phyloP scores from a whole-genome alignment of 2,113 vertebrate genomes.

The Propithecus coquereli region DNA sequence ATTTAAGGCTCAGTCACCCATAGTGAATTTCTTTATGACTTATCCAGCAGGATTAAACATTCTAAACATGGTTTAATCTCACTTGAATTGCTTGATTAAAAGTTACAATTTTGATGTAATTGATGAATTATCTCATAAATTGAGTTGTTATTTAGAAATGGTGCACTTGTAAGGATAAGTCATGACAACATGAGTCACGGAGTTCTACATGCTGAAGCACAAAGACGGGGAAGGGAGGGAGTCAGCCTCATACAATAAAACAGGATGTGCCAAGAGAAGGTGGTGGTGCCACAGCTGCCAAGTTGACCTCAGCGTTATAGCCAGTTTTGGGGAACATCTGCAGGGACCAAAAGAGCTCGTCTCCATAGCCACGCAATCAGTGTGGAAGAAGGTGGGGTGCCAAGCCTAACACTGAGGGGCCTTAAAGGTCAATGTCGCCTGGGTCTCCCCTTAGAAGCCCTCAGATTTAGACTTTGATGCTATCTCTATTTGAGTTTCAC shows the following conservation, averaged over 20 bases:
- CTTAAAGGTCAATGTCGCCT: not conserved
- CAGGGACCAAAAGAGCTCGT: not conserved
- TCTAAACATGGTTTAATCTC: not conserved
- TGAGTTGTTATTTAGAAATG: not conserved
- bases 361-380: not conserved
- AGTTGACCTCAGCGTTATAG: not conserved
- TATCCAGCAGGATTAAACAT: not conserved
- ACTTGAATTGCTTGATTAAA: constrained; percentile 29
- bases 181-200: not conserved
- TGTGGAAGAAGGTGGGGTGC: not conserved
- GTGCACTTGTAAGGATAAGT: not conserved
- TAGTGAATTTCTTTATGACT: constrained; percentile 31
- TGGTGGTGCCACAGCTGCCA: rapidly evolving
- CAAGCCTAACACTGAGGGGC: not conserved
- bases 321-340: not conserved
- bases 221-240: not conserved
- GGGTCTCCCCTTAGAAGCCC: not conserved
- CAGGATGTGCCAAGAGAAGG: not conserved
- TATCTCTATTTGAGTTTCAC: not conserved
- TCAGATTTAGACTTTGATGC: not conserved
- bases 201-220: not conserved
- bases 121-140: constrained; percentile 22
- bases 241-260: not conserved
- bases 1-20: constrained; percentile 33
- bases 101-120: constrained; percentile 19